These are phyloP conservation scores for Saturnia japonica DNA, from an alignment of 2,888 invertebrate species.

Conservation along the genomic window DNA sequence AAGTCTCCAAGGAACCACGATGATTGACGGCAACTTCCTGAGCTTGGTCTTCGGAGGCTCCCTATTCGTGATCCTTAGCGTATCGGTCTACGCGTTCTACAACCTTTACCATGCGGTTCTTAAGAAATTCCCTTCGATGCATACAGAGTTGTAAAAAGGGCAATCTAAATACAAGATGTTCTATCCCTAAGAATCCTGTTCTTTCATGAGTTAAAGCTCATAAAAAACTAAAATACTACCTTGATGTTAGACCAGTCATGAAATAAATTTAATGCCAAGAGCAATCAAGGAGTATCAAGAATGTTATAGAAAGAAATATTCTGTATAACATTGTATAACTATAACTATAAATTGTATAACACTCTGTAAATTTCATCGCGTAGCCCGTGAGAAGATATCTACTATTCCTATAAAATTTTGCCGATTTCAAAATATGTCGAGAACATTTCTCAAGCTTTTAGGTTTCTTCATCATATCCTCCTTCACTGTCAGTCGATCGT, in stretches of 20 bases:
- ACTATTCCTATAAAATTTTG: too few relatives aligned
- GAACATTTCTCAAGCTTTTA: too few relatives aligned
- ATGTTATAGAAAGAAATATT: not conserved
- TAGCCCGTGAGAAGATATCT: too few relatives aligned
- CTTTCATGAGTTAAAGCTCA: not conserved
- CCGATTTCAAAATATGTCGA: too few relatives aligned
- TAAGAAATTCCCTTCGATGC: slow-evolving; percentile 90
- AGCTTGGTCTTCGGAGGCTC: slow-evolving; percentile 92
- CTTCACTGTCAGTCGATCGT: too few relatives aligned
- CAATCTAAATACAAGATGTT: not conserved
- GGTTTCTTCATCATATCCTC: too few relatives aligned
- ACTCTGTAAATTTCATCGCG: too few relatives aligned
- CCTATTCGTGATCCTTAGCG: slow-evolving; percentile 88
- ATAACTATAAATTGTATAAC: too few relatives aligned
- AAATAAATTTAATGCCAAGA: not conserved
- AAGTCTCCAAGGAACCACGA: slow-evolving; percentile 80
- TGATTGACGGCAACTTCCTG: slow-evolving; percentile 91
- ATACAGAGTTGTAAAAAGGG: slow-evolving; percentile 88
- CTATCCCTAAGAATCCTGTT: not conserved
- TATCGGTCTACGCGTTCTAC: slow-evolving; percentile 92
- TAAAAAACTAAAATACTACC: not conserved
- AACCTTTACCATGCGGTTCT: slow-evolving; percentile 85
- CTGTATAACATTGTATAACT: too few relatives aligned
- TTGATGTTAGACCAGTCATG: not conserved
- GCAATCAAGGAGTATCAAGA: not conserved